Evolutionary conservation across 2,113 vertebrate genomes (phyloP), one percentile per base, ranked within the genome.

Genomic region (human (Homo sapiens)): DNA sequence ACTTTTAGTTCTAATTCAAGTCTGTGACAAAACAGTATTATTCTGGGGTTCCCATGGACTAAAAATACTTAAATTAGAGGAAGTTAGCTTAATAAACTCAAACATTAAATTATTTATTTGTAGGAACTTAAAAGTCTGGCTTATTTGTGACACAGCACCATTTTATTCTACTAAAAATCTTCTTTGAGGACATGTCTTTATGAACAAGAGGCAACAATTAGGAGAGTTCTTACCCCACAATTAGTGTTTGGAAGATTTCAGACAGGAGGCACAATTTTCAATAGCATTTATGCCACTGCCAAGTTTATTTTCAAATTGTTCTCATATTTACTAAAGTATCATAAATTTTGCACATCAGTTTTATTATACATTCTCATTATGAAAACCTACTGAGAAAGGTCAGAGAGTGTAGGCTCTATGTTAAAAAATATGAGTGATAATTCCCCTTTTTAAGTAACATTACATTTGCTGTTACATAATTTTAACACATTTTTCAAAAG

Each of bases 291-390:
- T 57, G 16, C n/a, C 96, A 66, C 50, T 72, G 48, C 82, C 72
- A 93, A 38, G 25, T 68, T 97, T 81, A 92, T 50, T 82, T 91
- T 97, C 81, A 96, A 73, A 57, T 80, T 84, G 96, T 97, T 95
- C 35, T 66, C 64, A 40, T 61, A 87, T 73, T 88, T n/a, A 83
- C 57, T 93, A 78, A 22, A 52, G 66, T 66, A 50, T 8, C 23
- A 81, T 32, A 55, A 38, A 27, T 32, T 94, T 92, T 89, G 5
- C 18, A 73, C 86, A 93, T 70, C 94, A 73, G 9, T 20, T 94
- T 80, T 70, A 81, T 57, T 88, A 86, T 81, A 92, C 17, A 81
- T 27, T 89, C n/a, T 81, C 32, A 23, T 79, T 81, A 78, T 55
- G 16, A 96, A 75, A 81, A 73, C 5, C 57, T 35, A 79, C 7